These are phyloP conservation scores for Thumatha senex DNA, from an alignment of 2,888 invertebrate genomes.

Conservation along the genomic window DNA sequence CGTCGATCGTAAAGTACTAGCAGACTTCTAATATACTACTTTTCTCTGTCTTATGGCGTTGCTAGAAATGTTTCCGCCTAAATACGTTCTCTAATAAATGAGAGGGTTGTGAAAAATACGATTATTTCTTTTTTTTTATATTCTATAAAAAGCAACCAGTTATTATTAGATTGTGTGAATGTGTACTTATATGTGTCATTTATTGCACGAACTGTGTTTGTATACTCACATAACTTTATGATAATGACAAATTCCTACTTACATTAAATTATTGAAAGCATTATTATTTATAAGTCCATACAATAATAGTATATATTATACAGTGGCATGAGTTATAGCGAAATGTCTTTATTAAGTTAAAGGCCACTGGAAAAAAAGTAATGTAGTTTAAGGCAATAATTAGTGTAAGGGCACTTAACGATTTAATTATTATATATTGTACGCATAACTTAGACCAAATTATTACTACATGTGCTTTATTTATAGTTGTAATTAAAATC, in stretches of 20 bases:
- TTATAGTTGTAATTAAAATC: constrained; percentile 78
- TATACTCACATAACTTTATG: constrained; percentile 35
- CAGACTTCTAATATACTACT: too few species aligned
- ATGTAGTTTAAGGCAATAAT: constrained; percentile 77
- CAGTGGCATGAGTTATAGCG: constrained; percentile 47
- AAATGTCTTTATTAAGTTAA: constrained; percentile 34
- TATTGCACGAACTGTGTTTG: constrained; percentile 27
- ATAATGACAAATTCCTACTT: constrained; percentile 26
- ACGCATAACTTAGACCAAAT: constrained; percentile 83
- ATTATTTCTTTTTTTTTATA: too few species aligned
- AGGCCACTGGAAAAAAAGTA: constrained; percentile 69
- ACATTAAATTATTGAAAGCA: constrained; percentile 22
- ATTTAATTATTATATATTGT: constrained; percentile 57
- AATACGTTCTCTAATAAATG: too few species aligned
- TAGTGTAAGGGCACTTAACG: constrained; percentile 79
- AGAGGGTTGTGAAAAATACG: too few species aligned
- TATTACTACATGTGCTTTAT: constrained; percentile 82
- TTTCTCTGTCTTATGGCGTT: too few species aligned
- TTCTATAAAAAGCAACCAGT: too few species aligned
- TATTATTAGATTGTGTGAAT: too few species aligned
- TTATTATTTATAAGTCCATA: constrained; percentile 30
- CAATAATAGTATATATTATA: constrained; percentile 24
- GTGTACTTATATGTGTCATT: constrained; percentile 1
- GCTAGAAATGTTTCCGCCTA: too few species aligned
- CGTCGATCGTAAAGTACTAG: too few species aligned